A percentile compares a stretch with the other conserved stretches of the same genome.
Evolutionary conservation across 1,140 invertebrate species (phyloP).

Genomic region (Drosophila kepulauana): DNA sequence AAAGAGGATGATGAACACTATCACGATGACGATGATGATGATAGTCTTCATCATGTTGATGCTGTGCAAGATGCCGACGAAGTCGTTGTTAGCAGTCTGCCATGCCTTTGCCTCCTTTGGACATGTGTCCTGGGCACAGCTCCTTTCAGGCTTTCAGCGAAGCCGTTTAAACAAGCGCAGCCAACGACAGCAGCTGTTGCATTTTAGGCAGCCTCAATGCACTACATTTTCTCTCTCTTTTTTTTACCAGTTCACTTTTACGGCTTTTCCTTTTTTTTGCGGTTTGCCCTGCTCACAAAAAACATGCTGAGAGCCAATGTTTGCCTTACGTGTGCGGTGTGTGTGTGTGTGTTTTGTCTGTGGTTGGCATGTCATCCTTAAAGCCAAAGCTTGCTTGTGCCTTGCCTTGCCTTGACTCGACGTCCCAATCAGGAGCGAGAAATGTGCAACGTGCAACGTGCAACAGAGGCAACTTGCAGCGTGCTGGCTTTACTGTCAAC

Average conservation of each 20-base stretch:
- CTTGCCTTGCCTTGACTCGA: slow-evolving; percentile 10
- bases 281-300: slow-evolving; percentile 1
- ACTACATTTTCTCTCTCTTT: slow-evolving; percentile 13
- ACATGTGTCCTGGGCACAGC: slow-evolving; percentile 29
- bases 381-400: slow-evolving; percentile 46
- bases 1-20: slow-evolving; percentile 2
- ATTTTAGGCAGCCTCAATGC: slow-evolving; percentile 28
- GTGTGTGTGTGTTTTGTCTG: slow-evolving; percentile 3
- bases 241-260: slow-evolving; percentile 20
- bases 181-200: slow-evolving; percentile 63
- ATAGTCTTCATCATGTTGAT: not conserved
- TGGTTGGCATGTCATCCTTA: slow-evolving; percentile 59
- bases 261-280: slow-evolving; percentile 46
- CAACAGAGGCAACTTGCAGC: slow-evolving; percentile 1
- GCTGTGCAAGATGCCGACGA: slow-evolving; percentile 14
- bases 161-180: slow-evolving; percentile 11
- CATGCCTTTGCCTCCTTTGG: not conserved
- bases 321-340: not conserved
- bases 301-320: slow-evolving; percentile 16
- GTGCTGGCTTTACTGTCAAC: not conserved
- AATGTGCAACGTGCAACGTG: slow-evolving; percentile 7
- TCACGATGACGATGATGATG: slow-evolving; percentile 1
- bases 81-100: slow-evolving; percentile 14
- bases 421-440: slow-evolving; percentile 4
- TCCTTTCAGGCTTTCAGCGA: slow-evolving; percentile 23